Evolutionary conservation across 1,140 invertebrate species (phyloP).

Genomic region (Pseudomyrmex concolor): DNA sequence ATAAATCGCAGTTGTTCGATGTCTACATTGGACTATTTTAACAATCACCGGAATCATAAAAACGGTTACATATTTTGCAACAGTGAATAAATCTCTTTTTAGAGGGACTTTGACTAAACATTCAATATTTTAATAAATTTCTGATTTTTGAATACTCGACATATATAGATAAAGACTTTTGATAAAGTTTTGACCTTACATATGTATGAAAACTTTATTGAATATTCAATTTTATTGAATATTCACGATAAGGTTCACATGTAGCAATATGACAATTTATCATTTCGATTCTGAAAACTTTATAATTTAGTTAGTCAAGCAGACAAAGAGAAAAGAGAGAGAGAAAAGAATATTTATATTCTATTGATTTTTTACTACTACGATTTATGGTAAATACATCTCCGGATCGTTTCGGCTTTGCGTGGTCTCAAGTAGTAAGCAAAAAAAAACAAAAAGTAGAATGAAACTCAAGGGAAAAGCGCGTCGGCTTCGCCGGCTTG

Average conservation of each 20-base stretch:
- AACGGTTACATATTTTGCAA: not conserved
- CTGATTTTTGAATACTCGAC: too few species aligned
- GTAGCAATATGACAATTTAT: not conserved
- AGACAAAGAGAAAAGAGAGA: too few species aligned
- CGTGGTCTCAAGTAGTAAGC: not conserved
- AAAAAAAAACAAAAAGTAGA: conserved; percentile 17
- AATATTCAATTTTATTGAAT: not conserved
- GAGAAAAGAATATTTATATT: not conserved
- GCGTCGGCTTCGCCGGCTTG: not conserved
- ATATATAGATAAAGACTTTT: too few species aligned
- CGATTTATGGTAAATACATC: conserved; percentile 29
- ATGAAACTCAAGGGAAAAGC: conserved; percentile 22
- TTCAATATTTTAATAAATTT: not conserved
- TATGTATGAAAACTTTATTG: too few species aligned
- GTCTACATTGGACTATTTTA: not conserved
- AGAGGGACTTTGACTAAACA: not conserved
- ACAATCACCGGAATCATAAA: not conserved
- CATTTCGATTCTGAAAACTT: not conserved
- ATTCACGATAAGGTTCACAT: not conserved
- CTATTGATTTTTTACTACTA: not conserved
- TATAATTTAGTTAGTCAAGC: not conserved
- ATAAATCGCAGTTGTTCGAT: not conserved
- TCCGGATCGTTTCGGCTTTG: not conserved
- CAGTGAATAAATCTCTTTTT: not conserved
- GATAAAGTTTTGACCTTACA: too few species aligned